Percentiles rank a stretch among this genome's conserved stretches.
Evolutionary conservation across 2,797 vertebrate species (phyloP).

Genomic region (Gallirallus australis): DNA sequence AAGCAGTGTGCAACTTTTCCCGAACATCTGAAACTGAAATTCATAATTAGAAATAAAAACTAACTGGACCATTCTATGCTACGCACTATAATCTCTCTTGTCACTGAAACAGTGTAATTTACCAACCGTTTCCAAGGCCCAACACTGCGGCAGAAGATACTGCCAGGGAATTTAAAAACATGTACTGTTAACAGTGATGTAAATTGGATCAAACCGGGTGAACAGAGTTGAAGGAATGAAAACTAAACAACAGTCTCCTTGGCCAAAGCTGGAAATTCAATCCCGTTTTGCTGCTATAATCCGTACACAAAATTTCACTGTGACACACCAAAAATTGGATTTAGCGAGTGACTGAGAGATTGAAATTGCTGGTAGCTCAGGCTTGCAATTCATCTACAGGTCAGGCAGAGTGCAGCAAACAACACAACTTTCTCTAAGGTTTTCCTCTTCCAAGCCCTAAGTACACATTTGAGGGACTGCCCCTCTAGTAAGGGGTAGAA

Average conservation of each 20-base stretch:
- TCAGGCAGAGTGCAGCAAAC: slow-evolving; percentile 37
- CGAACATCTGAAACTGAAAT: neutral
- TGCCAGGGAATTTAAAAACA: neutral
- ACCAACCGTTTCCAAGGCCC: neutral
- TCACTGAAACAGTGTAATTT: neutral
- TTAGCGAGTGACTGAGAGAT: slow-evolving; percentile 16
- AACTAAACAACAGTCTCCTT: neutral
- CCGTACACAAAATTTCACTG: slow-evolving; percentile 17
- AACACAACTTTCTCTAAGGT: neutral
- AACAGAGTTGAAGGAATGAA: neutral
- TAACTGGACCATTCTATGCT: neutral
- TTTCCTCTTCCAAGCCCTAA: neutral
- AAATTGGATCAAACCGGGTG: neutral
- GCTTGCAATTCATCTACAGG: slow-evolving; percentile 34
- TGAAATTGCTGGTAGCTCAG: neutral
- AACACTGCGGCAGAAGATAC: neutral
- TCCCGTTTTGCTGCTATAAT: slow-evolving; percentile 30
- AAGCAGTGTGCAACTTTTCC: neutral
- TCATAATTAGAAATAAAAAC: neutral
- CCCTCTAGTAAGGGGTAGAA: neutral
- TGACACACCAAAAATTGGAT: slow-evolving; percentile 35
- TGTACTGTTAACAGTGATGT: neutral
- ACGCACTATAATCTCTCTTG: neutral
- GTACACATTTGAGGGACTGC: neutral
- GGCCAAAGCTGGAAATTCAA: slow-evolving; percentile 30